Evolutionary conservation across 1,140 invertebrate species (phyloP).

Genomic region (Pachyrhynchus sulphureomaculatus): DNA sequence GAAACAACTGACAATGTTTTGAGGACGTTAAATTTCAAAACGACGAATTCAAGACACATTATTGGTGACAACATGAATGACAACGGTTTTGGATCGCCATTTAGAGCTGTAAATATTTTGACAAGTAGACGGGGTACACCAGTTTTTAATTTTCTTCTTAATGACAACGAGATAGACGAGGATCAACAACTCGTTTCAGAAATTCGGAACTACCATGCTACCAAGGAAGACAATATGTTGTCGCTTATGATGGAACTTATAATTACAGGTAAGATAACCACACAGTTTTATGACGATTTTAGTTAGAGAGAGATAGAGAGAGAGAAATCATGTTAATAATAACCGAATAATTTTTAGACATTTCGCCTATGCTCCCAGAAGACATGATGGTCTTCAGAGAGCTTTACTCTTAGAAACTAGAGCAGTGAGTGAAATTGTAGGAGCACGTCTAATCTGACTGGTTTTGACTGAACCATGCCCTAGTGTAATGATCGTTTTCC

Average conservation of each 20-base stretch:
- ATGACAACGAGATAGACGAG: constrained; percentile 1
- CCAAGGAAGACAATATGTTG: constrained; percentile 35
- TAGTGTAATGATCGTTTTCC: too few species aligned
- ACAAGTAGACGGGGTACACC: background rate
- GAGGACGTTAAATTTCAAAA: constrained; percentile 23
- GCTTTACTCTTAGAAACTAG: too few species aligned
- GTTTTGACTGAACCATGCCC: too few species aligned
- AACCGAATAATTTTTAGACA: too few species aligned
- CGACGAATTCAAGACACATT: constrained; percentile 25
- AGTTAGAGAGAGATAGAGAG: too few species aligned
- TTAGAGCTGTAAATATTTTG: background rate
- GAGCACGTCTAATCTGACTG: too few species aligned
- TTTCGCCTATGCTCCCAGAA: too few species aligned
- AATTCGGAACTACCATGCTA: constrained; percentile 31
- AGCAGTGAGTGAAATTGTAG: too few species aligned
- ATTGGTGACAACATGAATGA: constrained; percentile 10
- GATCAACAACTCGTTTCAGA: constrained; percentile 7
- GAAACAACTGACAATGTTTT: constrained; percentile 24
- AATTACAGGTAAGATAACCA: constrained; percentile 5
- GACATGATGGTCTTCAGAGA: too few species aligned
- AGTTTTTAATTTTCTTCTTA: constrained; percentile 10
- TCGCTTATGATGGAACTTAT: constrained; percentile 40
- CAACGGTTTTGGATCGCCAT: background rate
- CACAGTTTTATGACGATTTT: too few species aligned
- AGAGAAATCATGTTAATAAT: too few species aligned